These are phyloP conservation scores for Lindbergichthys nudifrons DNA, from an alignment of 2,797 vertebrate genomes.

Conservation along the genomic window DNA sequence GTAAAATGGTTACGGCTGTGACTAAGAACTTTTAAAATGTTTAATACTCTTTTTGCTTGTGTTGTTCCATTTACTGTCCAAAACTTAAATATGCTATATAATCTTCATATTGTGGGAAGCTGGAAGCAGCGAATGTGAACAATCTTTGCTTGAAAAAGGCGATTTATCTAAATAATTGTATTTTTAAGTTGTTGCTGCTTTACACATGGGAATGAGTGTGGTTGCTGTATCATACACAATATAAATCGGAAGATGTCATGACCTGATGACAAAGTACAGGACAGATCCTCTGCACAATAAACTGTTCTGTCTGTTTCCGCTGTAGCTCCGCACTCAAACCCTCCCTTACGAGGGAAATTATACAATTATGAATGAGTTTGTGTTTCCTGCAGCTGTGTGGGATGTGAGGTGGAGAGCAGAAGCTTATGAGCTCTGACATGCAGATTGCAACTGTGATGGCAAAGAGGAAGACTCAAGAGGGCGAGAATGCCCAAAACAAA, in stretches of 20 bases:
- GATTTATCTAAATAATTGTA: too few species aligned
- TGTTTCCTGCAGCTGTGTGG: slow-evolving; percentile 40
- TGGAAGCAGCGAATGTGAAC: neutral
- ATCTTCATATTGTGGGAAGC: neutral
- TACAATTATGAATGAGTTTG: slow-evolving; percentile 46
- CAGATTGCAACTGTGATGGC: slow-evolving; percentile 41
- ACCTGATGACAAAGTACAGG: slow-evolving; percentile 15
- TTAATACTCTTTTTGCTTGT: neutral
- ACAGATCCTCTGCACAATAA: slow-evolving; percentile 30
- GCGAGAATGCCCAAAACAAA: slow-evolving; percentile 1
- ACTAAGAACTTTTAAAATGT: neutral
- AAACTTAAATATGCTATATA: neutral
- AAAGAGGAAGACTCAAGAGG: slow-evolving; percentile 35
- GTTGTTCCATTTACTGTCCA: neutral
- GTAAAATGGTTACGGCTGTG: neutral
- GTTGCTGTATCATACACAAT: neutral
- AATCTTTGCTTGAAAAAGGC: neutral
- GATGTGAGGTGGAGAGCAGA: slow-evolving; percentile 29
- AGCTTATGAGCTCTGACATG: slow-evolving; percentile 58
- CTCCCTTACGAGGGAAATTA: slow-evolving; percentile 27
- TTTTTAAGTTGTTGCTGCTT: neutral
- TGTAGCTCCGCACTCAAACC: slow-evolving; percentile 12
- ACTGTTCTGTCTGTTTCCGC: slow-evolving; percentile 21
- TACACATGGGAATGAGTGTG: neutral
- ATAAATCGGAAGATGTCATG: neutral